These are phyloP conservation scores for Ormyrus labotus DNA, from an alignment of 2,888 invertebrate species.

Conservation along the genomic window DNA sequence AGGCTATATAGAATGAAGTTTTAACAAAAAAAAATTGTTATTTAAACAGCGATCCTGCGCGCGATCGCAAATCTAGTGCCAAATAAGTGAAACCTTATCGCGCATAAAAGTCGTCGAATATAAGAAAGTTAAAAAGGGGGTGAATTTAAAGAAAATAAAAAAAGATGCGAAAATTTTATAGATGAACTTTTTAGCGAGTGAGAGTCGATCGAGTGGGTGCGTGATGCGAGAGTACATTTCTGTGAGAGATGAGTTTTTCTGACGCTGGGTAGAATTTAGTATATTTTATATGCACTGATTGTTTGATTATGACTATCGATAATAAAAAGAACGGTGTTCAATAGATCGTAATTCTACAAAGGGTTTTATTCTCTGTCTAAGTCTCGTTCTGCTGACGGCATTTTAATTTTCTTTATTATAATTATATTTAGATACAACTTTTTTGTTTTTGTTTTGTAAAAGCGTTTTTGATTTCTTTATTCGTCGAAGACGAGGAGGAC, in stretches of 20 bases:
- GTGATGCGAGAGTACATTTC: neutral
- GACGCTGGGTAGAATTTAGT: constrained; percentile 75
- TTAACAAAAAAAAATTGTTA: constrained; percentile 60
- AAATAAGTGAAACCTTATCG: constrained; percentile 73
- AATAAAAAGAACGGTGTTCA: constrained; percentile 74
- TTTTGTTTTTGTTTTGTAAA: constrained; percentile 41
- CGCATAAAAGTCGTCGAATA: constrained; percentile 44
- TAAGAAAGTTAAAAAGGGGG: constrained; percentile 17
- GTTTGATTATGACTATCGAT: constrained; percentile 75
- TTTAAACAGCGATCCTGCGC: constrained; percentile 59
- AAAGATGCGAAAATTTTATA: constrained; percentile 69
- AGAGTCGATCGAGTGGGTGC: constrained; percentile 39
- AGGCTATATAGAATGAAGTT: constrained; percentile 20
- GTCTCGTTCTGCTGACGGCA: constrained; percentile 62
- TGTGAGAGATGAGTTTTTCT: constrained; percentile 65
- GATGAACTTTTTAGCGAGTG: constrained; percentile 72
- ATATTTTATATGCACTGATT: constrained; percentile 76
- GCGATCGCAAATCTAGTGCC: constrained; percentile 73
- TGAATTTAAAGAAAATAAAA: constrained; percentile 52
- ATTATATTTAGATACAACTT: constrained; percentile 22
- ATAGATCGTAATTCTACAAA: constrained; percentile 70
- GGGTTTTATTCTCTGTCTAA: constrained; percentile 55
- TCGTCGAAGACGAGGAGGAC: constrained; percentile 32
- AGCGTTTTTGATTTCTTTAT: constrained; percentile 32
- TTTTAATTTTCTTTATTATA: constrained; percentile 39